Evolutionary conservation across 2,113 vertebrate genomes (phyloP), one percentile per base, ranked within the genome.

Genomic region (Pogonocichla stellata): DNA sequence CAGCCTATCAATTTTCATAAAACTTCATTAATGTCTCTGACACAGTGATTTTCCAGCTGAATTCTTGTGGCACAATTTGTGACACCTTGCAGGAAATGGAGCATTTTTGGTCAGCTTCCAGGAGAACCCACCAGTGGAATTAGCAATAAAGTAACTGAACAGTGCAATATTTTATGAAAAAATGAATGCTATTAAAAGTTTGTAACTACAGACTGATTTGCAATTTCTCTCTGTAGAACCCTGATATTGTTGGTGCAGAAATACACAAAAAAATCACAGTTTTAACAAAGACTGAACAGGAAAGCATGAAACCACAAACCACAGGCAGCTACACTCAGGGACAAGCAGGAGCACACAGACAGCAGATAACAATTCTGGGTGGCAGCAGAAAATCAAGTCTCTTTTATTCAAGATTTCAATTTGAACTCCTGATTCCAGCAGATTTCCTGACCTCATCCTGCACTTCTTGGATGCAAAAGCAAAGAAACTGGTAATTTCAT

Each of bases 341-440:
- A 90, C 38, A 88, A 80, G 64, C 62, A 89, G 77, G 24, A 95
- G 60, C 47, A 73, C 58, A 88, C 1, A 1, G 85, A 73, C 8
- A 71, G 80, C 77, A 94, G 88, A 71, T 69, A 90, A 95, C 82
- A 61, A 70, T 17, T 84, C 50, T 86, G 82, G 12, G 15, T 23
- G 50, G 51, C 78, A 86, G 92, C 0, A 66, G 43, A 87, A 94
- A 92, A 64, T n/a, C 47, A 40, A 77, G 31, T 20, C 40, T 86
- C 50, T 95, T 48, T 12, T 61, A 2, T 6, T 53, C 38, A 38
- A 64, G 34, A 72, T 61, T 69, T 83, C 53, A 54, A 25, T 51
- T 43, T 94, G 71, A 91, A 90, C 19, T 58, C 91, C 89, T 88
- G 91, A 95, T 90, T 95, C 66, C 94, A 95, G 69, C 25, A 84